phyloP scores from a whole-genome alignment of 2,113 vertebrate genomes.

The zebrafish (Danio rerio) region GRCz12tu NC_133185.1:3371001-3371500 shows the following conservation, averaged over 20 bases:
- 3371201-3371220: not conserved
- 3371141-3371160: not conserved
- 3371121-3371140: not conserved
- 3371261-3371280: not conserved
- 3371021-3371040: not conserved
- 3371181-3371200: not conserved
- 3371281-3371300: not conserved
- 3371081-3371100: not conserved
- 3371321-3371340: too few relatives aligned
- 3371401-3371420: not conserved
- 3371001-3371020: not conserved
- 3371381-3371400: not conserved
- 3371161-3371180: not conserved
- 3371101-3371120: not conserved
- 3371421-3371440: constrained; percentile 10
- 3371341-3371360: not conserved
- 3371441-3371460: not conserved
- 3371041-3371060: not conserved
- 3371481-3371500: not conserved
- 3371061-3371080: not conserved
- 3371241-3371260: constrained; percentile 26
- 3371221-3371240: not conserved
- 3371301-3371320: not conserved
- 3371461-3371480: not conserved
- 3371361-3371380: not conserved